phyloP scores from a whole-genome alignment of 2,113 vertebrate species.

The Emydocephalus ijimae region DNA sequence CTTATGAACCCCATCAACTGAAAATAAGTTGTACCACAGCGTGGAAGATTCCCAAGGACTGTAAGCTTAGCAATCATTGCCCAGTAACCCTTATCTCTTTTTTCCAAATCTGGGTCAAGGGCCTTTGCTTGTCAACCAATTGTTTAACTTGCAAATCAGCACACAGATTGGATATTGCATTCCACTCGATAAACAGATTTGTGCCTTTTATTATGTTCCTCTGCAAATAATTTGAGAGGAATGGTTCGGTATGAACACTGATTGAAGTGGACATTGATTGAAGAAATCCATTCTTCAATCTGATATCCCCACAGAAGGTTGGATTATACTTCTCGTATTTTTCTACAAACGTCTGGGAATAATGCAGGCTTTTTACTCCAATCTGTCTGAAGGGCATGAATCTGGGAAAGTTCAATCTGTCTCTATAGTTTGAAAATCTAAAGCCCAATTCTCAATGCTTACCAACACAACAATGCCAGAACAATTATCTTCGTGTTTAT shows the following conservation, averaged over 20 bases:
- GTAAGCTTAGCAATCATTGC: slow-evolving; percentile 35
- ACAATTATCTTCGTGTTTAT: not conserved
- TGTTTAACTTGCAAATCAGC: slow-evolving; percentile 34
- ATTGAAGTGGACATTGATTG: not conserved
- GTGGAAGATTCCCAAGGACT: not conserved
- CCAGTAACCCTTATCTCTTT: slow-evolving; percentile 2
- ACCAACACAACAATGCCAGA: not conserved
- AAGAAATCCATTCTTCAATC: not conserved
- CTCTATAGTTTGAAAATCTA: not conserved
- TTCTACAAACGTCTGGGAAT: not conserved
- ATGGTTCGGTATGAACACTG: not conserved
- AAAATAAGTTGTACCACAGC: not conserved
- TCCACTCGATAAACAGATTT: not conserved
- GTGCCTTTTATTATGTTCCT: slow-evolving; percentile 11
- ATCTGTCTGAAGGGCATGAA: not conserved
- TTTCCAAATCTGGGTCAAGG: slow-evolving; percentile 41
- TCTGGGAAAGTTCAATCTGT: not conserved
- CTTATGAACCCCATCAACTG: not conserved
- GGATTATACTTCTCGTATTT: not conserved
- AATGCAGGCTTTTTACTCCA: not conserved
- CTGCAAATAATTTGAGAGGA: not conserved
- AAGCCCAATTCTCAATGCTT: not conserved
- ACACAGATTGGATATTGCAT: slow-evolving; percentile 13
- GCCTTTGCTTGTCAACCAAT: slow-evolving; percentile 43
- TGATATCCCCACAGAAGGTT: not conserved